phyloP scores from a whole-genome alignment of 1,140 invertebrate genomes.

The Leptestheria dahalacensis region DNA sequence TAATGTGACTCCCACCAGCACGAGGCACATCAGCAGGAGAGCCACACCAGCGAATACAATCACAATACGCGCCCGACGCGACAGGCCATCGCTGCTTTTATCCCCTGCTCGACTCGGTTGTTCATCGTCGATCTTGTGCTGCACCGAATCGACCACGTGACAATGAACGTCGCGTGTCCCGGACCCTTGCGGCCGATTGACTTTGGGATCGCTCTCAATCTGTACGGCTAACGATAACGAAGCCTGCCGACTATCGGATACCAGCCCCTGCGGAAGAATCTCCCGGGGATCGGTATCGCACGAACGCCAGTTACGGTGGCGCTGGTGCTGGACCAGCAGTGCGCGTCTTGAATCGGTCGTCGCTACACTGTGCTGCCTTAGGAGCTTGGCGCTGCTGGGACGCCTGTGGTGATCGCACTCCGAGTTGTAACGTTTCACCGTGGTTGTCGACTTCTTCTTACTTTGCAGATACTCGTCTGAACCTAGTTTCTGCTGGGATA shows the following conservation, averaged over 20 bases:
- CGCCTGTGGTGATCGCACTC: not conserved
- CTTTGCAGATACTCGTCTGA: not conserved
- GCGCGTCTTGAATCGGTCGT: not conserved
- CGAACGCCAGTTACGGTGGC: conserved; percentile 1
- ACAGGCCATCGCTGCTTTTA: conserved; percentile 18
- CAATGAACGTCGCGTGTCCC: not conserved
- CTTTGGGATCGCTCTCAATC: not conserved
- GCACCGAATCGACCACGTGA: not conserved
- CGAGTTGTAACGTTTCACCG: not conserved
- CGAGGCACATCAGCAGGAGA: conserved; percentile 24
- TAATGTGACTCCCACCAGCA: conserved; percentile 25
- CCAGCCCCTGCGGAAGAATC: not conserved
- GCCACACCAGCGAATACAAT: conserved; percentile 23
- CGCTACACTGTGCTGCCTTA: not conserved
- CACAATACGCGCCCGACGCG: conserved; percentile 23
- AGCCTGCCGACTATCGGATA: not conserved
- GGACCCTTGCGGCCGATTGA: not conserved
- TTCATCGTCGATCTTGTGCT: not conserved
- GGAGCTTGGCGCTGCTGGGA: not conserved
- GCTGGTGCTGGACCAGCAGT: not conserved
- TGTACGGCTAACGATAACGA: not conserved
- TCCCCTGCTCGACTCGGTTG: not conserved
- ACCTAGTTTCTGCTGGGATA: conserved; percentile 2
- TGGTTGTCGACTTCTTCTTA: not conserved
- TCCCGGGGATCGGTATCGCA: not conserved